Evolutionary conservation across 2,797 vertebrate genomes (phyloP).

Genomic region (Cetoscarus ocellatus): DNA sequence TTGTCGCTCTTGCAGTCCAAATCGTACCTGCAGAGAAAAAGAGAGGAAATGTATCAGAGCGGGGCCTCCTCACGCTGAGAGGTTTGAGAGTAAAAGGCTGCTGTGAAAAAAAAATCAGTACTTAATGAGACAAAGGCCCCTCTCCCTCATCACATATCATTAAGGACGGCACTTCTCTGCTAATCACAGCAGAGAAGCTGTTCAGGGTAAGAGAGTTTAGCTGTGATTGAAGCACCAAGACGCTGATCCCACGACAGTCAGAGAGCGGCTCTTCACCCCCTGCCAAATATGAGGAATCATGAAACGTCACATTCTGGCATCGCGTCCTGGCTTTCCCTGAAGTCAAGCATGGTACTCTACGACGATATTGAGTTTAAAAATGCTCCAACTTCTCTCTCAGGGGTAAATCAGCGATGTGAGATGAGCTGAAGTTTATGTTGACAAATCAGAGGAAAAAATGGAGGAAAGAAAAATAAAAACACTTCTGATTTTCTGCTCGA

Average conservation of each 20-base stretch:
- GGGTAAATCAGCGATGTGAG: no score
- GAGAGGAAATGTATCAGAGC: constrained; percentile 26
- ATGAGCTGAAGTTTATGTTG: no score
- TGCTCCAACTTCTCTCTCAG: no score
- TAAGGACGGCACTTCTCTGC: constrained; percentile 14
- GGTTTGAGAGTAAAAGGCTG: constrained; percentile 10
- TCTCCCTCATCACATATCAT: constrained; percentile 12
- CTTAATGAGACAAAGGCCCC: background rate
- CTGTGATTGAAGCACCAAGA: background rate
- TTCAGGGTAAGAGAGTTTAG: constrained; percentile 19
- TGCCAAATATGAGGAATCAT: background rate
- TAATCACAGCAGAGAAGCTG: constrained; percentile 41
- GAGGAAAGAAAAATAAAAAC: no score
- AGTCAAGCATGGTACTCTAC: no score
- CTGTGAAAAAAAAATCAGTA: constrained; percentile 33
- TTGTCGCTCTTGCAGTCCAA: constrained; percentile 88
- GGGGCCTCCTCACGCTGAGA: background rate
- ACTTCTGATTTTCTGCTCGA: no score
- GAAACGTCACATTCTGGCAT: background rate
- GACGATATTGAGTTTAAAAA: no score
- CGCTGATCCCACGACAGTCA: constrained; percentile 1
- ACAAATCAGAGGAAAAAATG: no score
- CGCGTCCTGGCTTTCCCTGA: no score
- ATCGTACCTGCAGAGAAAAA: constrained; percentile 79
- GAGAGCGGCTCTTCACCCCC: no score